Base-by-base conservation (phyloP, 1,140 invertebrate species). In the Ostrea edulis region DNA sequence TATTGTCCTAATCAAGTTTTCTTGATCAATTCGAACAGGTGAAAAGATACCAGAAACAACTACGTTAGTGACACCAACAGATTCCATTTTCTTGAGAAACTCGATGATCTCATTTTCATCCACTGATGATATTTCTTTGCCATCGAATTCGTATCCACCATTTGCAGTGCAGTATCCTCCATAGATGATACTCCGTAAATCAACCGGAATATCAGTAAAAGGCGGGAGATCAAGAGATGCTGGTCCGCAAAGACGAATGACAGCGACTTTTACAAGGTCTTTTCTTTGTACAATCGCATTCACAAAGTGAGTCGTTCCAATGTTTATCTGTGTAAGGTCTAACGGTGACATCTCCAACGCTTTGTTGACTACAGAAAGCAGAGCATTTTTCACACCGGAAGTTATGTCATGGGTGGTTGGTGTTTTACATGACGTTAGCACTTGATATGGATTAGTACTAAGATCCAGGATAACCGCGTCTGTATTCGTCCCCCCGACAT, bases 251-350 rank as follows among this genome's bases (percentile, higher is more conserved):
- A 94, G 87, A 53, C 94, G 89, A 14, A 94, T 92, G 9, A 94
- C 92, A 7, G 91, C 89, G 12, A 94, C 93, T 84, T 88, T 91
- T 35, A 90, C 90, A 35, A 94, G 87, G 84, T 89, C 82, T 88
- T 92, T 92, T 9, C 92, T 85, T 86, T 94, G 92, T 22, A 94
- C 88, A 5, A 93, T 90, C 25, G 94, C 94, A 84, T 94, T 94
- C 5, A 94, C 91, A 89, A 94, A 94, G 88, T 94, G 94, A 0
- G 94, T 94, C 12, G 94, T 94, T 20, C 93, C 93, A 54, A 94
- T 94, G 85, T 93, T 93, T 17, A 94, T 90, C 85, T 92, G 93
- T 22, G 71, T 86, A 7, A 92, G 86, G 7, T 85, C 84, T 5
- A 94, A 83, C 17, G 25, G 58, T n/a, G 90, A 86, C 7, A 89